Conservation (phyloP, 2,797 vertebrate genomes). For the Aotus griseimembra region DNA sequence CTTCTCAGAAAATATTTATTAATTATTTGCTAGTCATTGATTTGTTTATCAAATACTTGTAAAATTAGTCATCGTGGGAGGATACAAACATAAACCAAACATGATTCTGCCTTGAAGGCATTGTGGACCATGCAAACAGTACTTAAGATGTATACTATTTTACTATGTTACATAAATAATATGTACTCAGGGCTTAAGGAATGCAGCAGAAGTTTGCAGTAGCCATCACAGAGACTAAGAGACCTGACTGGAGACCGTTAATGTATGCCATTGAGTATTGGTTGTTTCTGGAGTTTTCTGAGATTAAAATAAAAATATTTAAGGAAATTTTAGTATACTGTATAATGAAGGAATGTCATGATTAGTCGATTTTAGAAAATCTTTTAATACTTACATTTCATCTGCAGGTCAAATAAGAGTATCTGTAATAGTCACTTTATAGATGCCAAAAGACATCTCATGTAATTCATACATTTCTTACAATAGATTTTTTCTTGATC, state of each 20-base stretch:
- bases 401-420: neutral
- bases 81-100: neutral
- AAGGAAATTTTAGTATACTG: neutral
- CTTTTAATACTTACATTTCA: constrained; percentile 55
- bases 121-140: neutral
- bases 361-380: constrained; percentile 27
- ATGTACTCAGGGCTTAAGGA: neutral
- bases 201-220: constrained; percentile 40
- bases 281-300: constrained; percentile 35
- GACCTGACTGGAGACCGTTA: neutral
- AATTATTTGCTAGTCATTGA: neutral
- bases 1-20: neutral
- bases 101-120: neutral
- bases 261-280: neutral
- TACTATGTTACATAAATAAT: neutral
- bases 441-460: constrained; percentile 38
- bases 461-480: constrained; percentile 60
- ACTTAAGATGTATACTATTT: constrained; percentile 14
- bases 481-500: constrained; percentile 55
- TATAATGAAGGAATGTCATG: constrained; percentile 12
- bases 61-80: neutral
- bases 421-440: neutral
- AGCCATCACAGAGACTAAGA: constrained; percentile 29
- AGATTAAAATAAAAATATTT: neutral
- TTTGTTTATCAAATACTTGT: constrained; percentile 32